Base-by-base conservation (phyloP, 92 coral and sea anemone species). In the Porites lobata region DNA sequence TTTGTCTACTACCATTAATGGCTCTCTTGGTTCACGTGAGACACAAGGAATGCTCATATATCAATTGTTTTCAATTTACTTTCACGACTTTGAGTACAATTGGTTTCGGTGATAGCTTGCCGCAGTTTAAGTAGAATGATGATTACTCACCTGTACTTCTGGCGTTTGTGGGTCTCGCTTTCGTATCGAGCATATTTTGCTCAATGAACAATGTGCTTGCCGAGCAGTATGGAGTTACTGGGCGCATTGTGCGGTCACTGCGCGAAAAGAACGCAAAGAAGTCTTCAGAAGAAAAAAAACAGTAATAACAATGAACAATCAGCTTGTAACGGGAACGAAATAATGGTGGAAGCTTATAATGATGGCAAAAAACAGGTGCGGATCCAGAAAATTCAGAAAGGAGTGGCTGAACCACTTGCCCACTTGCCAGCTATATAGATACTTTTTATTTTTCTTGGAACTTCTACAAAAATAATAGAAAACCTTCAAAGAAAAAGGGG, bases 101-200 rank as follows among this genome's bases (percentile, higher is more conserved):
- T n/a, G 98, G 98, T 14, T 95, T 94, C 61, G 98, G 98, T 0
- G 98, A 95, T 74, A 86, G 65, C 65, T 85, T 92, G 3, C 98
- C 98, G 17, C 83, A 83, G 59, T 95, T 95, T 72, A 57, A 70
- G 9, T 57, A 61, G 43, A 61, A 82, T 0, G 62, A 53, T 1
- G 98, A 95, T 56, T 95, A 78, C 51, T 2, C 91, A 9, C 89
- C 93, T 1, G 80, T 95, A 9, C 32, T 79, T 0, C 50, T 91
- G 6, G 96, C 96, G 10, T 92, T 95, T 43, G 54, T 93, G 24
- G 94, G 98, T 11, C 72, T 95, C 58, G 92, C 93, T 6, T 95
- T 93, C 53, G 94, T 95, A 20, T 93, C 98, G 22, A 93, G 96
- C 57, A 95, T 95, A 75, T 82, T 95, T 20, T 95, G 98, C 65